phyloP scores from a whole-genome alignment of 53 echinoderm and acorn worm genomes.

The Mesocentrotus franciscanus region DNA sequence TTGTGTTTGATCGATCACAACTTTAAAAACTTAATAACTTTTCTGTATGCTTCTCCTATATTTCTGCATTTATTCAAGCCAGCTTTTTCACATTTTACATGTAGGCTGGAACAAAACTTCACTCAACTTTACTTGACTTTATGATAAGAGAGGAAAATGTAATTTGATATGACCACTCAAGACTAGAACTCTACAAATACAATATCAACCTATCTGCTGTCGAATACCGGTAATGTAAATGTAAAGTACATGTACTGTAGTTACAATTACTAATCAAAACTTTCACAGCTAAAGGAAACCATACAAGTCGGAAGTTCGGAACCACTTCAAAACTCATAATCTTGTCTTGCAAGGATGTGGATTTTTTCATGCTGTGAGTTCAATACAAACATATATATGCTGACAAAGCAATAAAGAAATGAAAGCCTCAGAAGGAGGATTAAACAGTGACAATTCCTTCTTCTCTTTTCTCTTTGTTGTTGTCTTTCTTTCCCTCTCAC shows the following conservation, averaged over 20 bases:
- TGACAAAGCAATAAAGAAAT: constrained; percentile 1
- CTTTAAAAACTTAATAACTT: neutral
- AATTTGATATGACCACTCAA: neutral
- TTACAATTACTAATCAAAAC: neutral
- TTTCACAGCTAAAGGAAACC: neutral
- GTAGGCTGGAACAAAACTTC: neutral
- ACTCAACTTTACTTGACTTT: neutral
- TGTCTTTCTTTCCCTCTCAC: neutral
- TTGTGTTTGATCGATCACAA: neutral
- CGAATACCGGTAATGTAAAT: too few species aligned
- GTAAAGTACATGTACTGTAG: neutral
- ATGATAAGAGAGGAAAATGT: neutral
- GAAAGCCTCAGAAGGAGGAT: neutral
- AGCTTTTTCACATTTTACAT: neutral
- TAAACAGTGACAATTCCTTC: neutral
- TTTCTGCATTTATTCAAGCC: too few species aligned
- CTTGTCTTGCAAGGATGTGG: neutral
- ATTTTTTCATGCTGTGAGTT: neutral
- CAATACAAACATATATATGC: neutral
- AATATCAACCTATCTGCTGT: neutral
- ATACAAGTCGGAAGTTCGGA: neutral
- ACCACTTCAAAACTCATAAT: constrained; percentile 4
- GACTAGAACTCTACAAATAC: neutral
- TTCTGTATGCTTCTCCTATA: neutral
- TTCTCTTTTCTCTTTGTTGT: neutral